Base-by-base conservation (phyloP, 2,797 vertebrate species). In the Lithobates sylvaticus region DNA sequence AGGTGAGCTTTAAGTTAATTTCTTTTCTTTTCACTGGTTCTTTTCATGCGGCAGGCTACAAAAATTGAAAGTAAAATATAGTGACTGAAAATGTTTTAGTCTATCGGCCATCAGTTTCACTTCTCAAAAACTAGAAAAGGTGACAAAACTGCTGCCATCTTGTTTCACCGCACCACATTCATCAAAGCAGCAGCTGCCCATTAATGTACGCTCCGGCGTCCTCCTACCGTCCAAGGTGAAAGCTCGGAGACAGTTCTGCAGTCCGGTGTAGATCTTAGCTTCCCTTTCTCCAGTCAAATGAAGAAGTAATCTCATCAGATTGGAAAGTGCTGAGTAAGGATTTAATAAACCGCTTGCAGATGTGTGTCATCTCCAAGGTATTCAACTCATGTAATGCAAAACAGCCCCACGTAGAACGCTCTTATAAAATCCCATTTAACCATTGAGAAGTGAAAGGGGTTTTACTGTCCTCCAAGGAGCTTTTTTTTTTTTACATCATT, bases 311-410 rank as follows among this genome's bases (percentile, higher is more conserved):
- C 95, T 95, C 96, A 97, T 96, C 96, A 96, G 93, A 94, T 93
- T 88, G 93, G 93, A 95, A 95, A 96, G 93, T 96, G 96, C 96
- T 96, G 96, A 97, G 92, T 96, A 95, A 97, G 95, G 95, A 91
- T 94, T 94, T 94, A 94, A 96, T 96, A 96, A 96, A 96, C 94
- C 95, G 95, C 95, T 95, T 94, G 95, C 96, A 96, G 96, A 96
- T 96, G 96, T 95, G 95, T 96, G 95, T 96, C 93, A 95, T 96
- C 96, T 96, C 96, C 89, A 94, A 96, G 96, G 96, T 96, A 96
- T 96, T 96, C 95, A 94, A 93, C 95, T 96, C 96, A 96, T 96
- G 96, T 97, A 97, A 97, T 97, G 96, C 95, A 96, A 96, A 96
- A 95, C 96, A 96, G 96, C 92, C 93, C 93, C 89, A 92, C 92